Evolutionary conservation across 1,140 invertebrate genomes (phyloP).

Genomic region (Orussus abietinus): DNA sequence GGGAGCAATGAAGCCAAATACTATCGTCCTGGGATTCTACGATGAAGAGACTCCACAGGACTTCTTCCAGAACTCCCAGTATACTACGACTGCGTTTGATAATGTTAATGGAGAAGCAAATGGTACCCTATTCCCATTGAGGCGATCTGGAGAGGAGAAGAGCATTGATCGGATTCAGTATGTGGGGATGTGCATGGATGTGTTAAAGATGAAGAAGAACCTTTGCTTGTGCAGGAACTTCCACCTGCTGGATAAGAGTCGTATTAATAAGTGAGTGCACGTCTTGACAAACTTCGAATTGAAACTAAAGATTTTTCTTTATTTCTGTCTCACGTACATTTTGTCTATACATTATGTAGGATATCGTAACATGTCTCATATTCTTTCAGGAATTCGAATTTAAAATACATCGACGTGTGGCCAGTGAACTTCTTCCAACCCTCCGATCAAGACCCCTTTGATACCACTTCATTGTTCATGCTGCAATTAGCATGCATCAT

Average conservation of each 20-base stretch:
- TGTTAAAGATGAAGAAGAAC: constrained; percentile 91
- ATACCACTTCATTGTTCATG: constrained; percentile 88
- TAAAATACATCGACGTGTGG: constrained; percentile 95
- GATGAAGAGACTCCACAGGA: constrained; percentile 70
- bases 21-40: constrained; percentile 87
- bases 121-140: constrained; percentile 45
- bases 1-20: constrained; percentile 99
- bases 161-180: constrained; percentile 63
- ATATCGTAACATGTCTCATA: too few species aligned
- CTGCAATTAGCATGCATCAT: constrained; percentile 96
- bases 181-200: constrained; percentile 83
- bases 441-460: constrained; percentile 71
- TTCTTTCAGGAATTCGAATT: constrained; percentile 54
- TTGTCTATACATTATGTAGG: too few species aligned
- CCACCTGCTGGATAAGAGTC: constrained; percentile 76
- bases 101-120: constrained; percentile 34
- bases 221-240: constrained; percentile 92
- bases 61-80: constrained; percentile 62
- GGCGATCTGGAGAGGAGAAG: constrained; percentile 31
- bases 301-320: too few species aligned
- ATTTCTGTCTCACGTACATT: too few species aligned
- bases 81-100: constrained; percentile 43
- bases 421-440: constrained; percentile 85
- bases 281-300: too few species aligned
- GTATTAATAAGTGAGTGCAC: too few species aligned